Conservation (phyloP, 2,888 invertebrate genomes). For the Andricus quercusramuli region DNA sequence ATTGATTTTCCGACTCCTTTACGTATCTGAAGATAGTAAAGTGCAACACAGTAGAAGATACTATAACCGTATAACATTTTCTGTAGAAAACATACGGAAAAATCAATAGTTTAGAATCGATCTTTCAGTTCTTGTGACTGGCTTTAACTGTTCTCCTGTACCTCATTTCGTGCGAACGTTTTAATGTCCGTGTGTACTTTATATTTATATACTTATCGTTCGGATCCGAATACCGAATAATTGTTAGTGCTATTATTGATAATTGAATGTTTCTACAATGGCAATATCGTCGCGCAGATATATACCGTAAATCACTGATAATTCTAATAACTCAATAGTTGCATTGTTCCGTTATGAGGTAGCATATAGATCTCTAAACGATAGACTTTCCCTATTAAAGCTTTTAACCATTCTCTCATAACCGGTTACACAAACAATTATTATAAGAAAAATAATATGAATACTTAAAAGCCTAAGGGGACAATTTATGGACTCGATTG, state of each 20-base stretch:
- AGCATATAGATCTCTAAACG: background rate
- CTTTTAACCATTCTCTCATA: background rate
- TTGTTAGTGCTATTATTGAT: conserved; percentile 12
- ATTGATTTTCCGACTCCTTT: background rate
- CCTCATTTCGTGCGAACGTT: background rate
- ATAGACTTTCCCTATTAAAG: background rate
- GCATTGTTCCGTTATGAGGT: conserved; percentile 1
- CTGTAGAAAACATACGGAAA: background rate
- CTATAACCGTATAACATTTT: background rate
- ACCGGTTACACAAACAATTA: conserved; percentile 1
- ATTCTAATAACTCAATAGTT: conserved; percentile 23
- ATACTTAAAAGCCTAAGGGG: background rate
- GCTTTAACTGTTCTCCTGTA: background rate
- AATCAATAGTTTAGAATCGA: background rate
- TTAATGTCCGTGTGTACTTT: background rate
- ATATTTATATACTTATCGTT: conserved; percentile 10
- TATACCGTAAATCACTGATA: background rate
- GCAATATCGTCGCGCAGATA: conserved; percentile 13
- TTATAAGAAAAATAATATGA: background rate
- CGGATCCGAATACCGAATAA: background rate
- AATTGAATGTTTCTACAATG: conserved; percentile 7
- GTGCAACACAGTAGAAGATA: background rate
- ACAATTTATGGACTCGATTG: background rate
- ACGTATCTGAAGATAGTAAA: background rate
- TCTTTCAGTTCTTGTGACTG: background rate